Conservation (phyloP, 1,140 invertebrate genomes). For the Listronotus bonariensis region DNA sequence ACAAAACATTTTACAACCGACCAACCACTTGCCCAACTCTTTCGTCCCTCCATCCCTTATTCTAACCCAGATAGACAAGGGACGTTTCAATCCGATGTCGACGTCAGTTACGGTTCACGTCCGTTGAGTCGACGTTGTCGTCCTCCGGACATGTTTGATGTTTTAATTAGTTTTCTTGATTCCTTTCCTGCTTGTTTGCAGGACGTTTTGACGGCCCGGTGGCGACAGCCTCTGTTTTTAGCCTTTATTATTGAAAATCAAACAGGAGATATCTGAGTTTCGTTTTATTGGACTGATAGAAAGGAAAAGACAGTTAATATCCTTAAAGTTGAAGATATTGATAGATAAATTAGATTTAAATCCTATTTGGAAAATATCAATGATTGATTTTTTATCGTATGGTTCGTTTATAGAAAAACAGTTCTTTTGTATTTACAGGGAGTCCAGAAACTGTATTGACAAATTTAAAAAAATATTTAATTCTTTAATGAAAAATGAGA, state of each 20-base stretch:
- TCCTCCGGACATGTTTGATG: slow-evolving; percentile 50
- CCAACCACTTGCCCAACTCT: background rate
- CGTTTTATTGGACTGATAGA: background rate
- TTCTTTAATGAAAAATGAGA: too few species aligned
- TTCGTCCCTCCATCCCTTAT: background rate
- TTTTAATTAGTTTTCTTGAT: slow-evolving; percentile 54
- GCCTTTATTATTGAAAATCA: slow-evolving; percentile 16
- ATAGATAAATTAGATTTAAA: too few species aligned
- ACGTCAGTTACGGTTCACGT: slow-evolving; percentile 21
- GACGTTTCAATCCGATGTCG: slow-evolving; percentile 16
- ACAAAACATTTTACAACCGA: too few species aligned
- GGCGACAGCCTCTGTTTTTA: slow-evolving; percentile 19
- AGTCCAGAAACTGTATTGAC: too few species aligned
- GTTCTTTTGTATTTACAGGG: too few species aligned
- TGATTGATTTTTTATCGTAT: too few species aligned
- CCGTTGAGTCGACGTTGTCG: slow-evolving; percentile 22
- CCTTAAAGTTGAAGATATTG: too few species aligned
- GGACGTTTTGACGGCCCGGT: slow-evolving; percentile 23
- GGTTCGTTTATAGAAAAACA: too few species aligned
- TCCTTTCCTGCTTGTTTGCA: slow-evolving; percentile 20
- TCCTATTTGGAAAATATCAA: too few species aligned
- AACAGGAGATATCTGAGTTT: background rate
- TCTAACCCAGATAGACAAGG: slow-evolving; percentile 10
- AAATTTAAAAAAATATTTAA: too few species aligned
- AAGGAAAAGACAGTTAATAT: too few species aligned